Base-by-base conservation (phyloP, 92 coral and sea anemone genomes). In the Pocillopora grandis region DNA sequence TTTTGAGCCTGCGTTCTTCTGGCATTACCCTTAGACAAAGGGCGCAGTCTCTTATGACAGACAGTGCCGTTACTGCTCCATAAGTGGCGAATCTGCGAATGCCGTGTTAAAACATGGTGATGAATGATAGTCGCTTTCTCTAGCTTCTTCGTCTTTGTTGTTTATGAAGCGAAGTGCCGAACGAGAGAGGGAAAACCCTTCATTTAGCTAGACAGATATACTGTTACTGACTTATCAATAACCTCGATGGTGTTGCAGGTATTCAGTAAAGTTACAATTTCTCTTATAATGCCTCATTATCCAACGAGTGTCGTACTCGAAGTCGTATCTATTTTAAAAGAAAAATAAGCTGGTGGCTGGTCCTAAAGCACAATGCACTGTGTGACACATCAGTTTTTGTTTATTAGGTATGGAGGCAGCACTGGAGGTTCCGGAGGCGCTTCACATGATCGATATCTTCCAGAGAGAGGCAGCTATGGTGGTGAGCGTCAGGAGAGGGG, bases 401-500 rank as follows among this genome's bases (percentile, higher is more conserved):
- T 58, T 19, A 23, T 1, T 35, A 82, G 90, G 62, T 90, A 90
- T 65, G 86, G 84, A 42, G 77, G 83, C 12, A 9, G 42, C 18
- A 58, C 74, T 56, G 31, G 63, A 2, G 15, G 42, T 21, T 37
- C 71, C 9, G 82, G 59, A 58, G 86, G 87, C 81, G 75, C 85
- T 15, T 62, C 87, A 23, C 77, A 79, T 58, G 92, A 88, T 27
- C 89, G 94, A 12, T 91, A 91, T 75, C 81, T 88, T 21, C 89
- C 85, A 19, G 72, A 91, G 21, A 89, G 90, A 70, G 77, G 90
- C 48, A 85, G 90, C 85, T 91, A 91, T 62, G 80, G 73, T 9
- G 86, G 87, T 64, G 92, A 89, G 14, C 89, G 92, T 21, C 85
- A 82, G 80, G 92, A 89, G 16, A 85, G 89, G 52, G 84, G 92